phyloP scores from a whole-genome alignment of 2,797 vertebrate genomes.

The Hybognathus amarus region DNA sequence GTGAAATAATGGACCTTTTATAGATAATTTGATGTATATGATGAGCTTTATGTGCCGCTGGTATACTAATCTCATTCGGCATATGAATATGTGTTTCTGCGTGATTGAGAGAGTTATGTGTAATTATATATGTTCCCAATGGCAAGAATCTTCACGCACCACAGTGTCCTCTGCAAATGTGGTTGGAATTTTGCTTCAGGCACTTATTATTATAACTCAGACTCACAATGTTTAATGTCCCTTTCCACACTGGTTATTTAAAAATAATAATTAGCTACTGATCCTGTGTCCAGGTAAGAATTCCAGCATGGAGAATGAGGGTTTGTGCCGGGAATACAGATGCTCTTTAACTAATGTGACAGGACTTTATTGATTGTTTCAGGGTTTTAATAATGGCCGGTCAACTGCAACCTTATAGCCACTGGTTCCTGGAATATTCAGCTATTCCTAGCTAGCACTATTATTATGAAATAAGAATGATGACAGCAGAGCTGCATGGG shows the following conservation, averaged over 20 bases:
- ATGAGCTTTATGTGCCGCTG: constrained; percentile 9
- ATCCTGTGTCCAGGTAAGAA: constrained; percentile 32
- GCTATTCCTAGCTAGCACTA: constrained; percentile 2
- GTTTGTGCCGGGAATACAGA: not conserved
- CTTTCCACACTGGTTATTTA: constrained; percentile 34
- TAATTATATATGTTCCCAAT: constrained; percentile 46
- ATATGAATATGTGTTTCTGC: constrained; percentile 33
- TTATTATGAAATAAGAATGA: constrained; percentile 31
- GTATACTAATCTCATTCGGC: constrained; percentile 41
- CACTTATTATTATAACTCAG: constrained; percentile 15
- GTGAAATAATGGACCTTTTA: constrained; percentile 21
- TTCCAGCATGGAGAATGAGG: not conserved
- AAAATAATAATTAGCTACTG: constrained; percentile 45
- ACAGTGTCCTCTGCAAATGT: constrained; percentile 23
- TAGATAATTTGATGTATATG: constrained; percentile 25
- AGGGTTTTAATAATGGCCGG: constrained; percentile 2
- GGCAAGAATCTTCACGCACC: constrained; percentile 29
- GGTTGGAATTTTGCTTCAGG: constrained; percentile 40
- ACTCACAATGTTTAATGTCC: constrained; percentile 8
- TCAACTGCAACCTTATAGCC: not conserved
- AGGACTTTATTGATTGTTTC: constrained; percentile 22
- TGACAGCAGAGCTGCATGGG: not conserved
- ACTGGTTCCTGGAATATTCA: constrained; percentile 11
- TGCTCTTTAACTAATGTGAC: constrained; percentile 32
- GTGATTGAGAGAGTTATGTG: constrained; percentile 22